Evolutionary conservation across 1,140 invertebrate species (phyloP), one percentile per base, ranked within the genome.

Genomic region (Lepidostoma basale): DNA sequence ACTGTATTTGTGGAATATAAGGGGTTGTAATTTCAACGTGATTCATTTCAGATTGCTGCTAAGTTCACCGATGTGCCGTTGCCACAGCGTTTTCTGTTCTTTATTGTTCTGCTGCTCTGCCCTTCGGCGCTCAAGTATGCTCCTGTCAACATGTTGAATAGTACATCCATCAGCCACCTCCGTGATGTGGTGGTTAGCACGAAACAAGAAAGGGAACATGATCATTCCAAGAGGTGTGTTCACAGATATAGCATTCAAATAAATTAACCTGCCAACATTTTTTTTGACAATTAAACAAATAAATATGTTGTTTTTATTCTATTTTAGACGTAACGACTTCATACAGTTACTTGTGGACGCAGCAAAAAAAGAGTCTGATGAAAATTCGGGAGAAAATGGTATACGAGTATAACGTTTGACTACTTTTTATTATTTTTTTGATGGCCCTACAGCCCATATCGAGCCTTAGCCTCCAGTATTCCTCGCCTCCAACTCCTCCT

Each of bases 261-360:
- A 36, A 36, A 36, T 36, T 2, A 12, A n/a, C 33, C 10, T 36
- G 6, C 18, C 10, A 20, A 18, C 18, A 25, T 44, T 25, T 59
- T 23, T 20, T 23, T n/a, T 20, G 1, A 47, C n/a, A 60, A 3
- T 52, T 33, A n/a, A n/a, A n/a, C n/a, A n/a, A n/a, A n/a, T n/a
- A n/a, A n/a, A n/a, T n/a, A n/a, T n/a, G n/a, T n/a, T n/a, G n/a
- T n/a, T n/a, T n/a, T n/a, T 74, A 45, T 56, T 47, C 54, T 76
- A 74, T 42, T 74, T 77, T 76, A 68, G 74, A 74, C 59, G 66
- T n/a, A 79, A 75, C 64, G 80, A 81, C 63, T 81, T 81, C 56
- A 70, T 81, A 10, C 80, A 81, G 70, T 68, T 80, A 18, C 68
- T 81, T 6, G 74, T 81, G 42, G 77, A 81, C 63, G 74, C 76